Evolutionary conservation across 2,797 vertebrate species (phyloP), one percentile per base, ranked within the genome.

Genomic region (Petrocephalus sullivani): DNA sequence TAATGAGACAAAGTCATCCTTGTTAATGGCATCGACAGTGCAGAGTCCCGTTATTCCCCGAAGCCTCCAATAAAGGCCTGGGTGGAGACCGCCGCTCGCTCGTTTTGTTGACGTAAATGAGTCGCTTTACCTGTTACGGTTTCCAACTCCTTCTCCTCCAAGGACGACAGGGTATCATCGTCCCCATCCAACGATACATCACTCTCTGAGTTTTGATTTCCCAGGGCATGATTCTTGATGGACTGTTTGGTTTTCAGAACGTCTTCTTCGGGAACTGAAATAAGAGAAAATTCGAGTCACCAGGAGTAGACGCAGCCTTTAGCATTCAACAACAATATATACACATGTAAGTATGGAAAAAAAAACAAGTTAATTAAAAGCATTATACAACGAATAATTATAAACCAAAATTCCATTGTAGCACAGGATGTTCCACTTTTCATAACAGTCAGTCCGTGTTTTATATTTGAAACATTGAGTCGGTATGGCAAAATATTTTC

Each of bases 61-160:
- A 28, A 84, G 81, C 49, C n/a, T 5, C 21, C 3, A 23, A 53
- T 12, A 84, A 53, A 84, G 21, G 33, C 19, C 83, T 33, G 33
- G 9, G 61, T 54, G 61, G 90, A 58, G 64, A 86, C 85, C 37
- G 60, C 28, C 41, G 64, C 71, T 46, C 33, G 56, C 71, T 12
- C 16, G 3, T 49, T 23, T 84, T 84, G 46, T 82, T 4, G 88
- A 86, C 14, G 81, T 88, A 83, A 78, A 88, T 33, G 89, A 89
- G 81, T 9, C 7, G 0, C 85, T 95, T 92, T 97, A 99, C 98
- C 98, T 75, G 98, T 95, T 92, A 97, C 89, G 92, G 97, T 99
- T 92, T 99, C 98, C 93, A 98, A 93, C 92, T 99, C 98, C 93
- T 99, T 99, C 89, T 99, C 98, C 87, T 99, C 98, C 89, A 98